Evolutionary conservation across 2,797 vertebrate species (phyloP).

Genomic region (Tamandua tetradactyla): DNA sequence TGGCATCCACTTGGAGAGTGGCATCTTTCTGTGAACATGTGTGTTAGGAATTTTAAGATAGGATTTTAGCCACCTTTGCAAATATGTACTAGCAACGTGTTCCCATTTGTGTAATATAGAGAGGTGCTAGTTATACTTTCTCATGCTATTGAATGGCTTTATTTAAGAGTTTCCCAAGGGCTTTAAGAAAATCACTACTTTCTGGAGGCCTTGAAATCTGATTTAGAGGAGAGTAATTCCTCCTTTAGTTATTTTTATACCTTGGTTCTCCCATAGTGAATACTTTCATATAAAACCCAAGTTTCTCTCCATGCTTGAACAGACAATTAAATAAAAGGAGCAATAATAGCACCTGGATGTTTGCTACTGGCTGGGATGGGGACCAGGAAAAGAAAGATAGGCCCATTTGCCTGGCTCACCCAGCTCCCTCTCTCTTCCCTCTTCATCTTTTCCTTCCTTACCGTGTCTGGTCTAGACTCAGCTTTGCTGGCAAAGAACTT

Average conservation of each 20-base stretch:
- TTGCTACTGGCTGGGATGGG: background rate
- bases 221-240: background rate
- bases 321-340: conserved; percentile 18
- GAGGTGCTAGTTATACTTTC: background rate
- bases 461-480: conserved; percentile 42
- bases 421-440: background rate
- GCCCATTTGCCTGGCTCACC: background rate
- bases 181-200: background rate
- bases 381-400: background rate
- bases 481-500: background rate
- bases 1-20: background rate
- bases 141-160: background rate
- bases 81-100: background rate
- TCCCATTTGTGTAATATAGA: background rate
- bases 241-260: conserved; percentile 23
- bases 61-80: background rate
- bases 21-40: background rate
- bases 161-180: background rate
- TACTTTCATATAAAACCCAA: conserved; percentile 37
- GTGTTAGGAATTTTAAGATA: background rate
- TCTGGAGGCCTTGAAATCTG: background rate
- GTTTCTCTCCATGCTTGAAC: background rate
- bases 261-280: conserved; percentile 12
- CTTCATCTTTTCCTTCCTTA: conserved; percentile 42
- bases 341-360: conserved; percentile 28